Base-by-base conservation (phyloP, 2,113 vertebrate genomes). In the Dasypus novemcinctus region DNA sequence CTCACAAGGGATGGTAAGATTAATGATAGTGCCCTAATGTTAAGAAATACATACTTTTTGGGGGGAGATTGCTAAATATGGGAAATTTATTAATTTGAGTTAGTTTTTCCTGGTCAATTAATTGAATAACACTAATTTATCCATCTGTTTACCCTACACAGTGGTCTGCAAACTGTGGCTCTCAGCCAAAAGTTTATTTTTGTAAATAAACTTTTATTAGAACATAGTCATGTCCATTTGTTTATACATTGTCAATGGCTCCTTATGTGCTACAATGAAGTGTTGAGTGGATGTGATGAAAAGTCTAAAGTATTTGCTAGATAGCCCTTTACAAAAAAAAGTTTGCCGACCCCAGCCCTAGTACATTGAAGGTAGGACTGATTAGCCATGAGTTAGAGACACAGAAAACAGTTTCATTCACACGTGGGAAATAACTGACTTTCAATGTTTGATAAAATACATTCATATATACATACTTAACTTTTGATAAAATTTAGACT, bases 51-150 rank as follows among this genome's bases (percentile, higher is more conserved):
- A 87, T 84, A 38, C 8, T 46, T 78, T 96, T 57, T 57, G 89
- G 7, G 0, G 7, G 0, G 88, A 23, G 82, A 69, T 76, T 68
- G 5, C 9, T 97, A 92, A 95, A 90, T 91, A 95, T 75, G 91
- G 97, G 97, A 97, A 94, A 95, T 96, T 87, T 96, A 93, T 91
- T 97, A 96, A 98, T 96, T 97, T 91, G 94, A 90, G 92, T 97
- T 98, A 87, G 96, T 97, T 97, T 98, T 98, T 96, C 89, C 97
- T 90, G 92, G 87, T 91, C 96, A 90, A 85, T 97, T 97, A 97
- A 98, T 97, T 98, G 93, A 98, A 98, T 97, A 97, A 95, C 96
- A 96, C 95, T 98, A 98, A 98, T 97, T 80, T 59, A 98, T 80
- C 91, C 95, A 97, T 98, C 96, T 98, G 95, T 93, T 93, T 97